Percentiles rank a stretch among this genome's conserved stretches.
phyloP scores from a whole-genome alignment of 2,888 invertebrate species.

The Rugalucina vietnamica region DNA sequence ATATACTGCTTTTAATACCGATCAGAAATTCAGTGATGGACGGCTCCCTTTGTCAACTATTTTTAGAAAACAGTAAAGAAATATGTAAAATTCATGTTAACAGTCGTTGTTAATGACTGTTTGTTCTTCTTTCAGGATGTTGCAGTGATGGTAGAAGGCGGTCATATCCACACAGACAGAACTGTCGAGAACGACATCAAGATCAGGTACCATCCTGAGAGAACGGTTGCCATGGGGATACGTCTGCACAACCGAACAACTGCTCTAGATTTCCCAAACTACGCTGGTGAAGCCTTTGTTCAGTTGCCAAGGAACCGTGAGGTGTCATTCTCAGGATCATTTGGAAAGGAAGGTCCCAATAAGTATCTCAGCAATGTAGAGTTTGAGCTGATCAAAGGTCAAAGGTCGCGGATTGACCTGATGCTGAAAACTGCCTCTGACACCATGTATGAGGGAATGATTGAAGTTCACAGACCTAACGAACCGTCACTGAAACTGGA shows the following conservation, averaged over 20 bases:
- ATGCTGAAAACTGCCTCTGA: slow-evolving; percentile 53
- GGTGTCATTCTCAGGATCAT: slow-evolving; percentile 54
- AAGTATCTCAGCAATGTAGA: slow-evolving; percentile 59
- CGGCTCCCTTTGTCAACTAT: no score
- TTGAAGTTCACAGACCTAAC: slow-evolving; percentile 47
- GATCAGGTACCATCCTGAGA: slow-evolving; percentile 63
- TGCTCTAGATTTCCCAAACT: slow-evolving; percentile 33
- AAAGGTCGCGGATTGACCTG: slow-evolving; percentile 49
- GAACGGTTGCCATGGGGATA: slow-evolving; percentile 44
- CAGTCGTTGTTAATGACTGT: no score
- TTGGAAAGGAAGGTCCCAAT: slow-evolving; percentile 52
- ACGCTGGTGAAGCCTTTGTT: slow-evolving; percentile 47
- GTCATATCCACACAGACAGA: slow-evolving; percentile 57
- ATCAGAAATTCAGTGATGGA: no score
- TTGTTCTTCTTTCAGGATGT: slow-evolving; percentile 58
- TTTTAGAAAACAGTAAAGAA: no score
- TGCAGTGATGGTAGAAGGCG: slow-evolving; percentile 58
- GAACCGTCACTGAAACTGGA: slow-evolving; percentile 38
- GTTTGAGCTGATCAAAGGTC: slow-evolving; percentile 59
- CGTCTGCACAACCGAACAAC: slow-evolving; percentile 51
- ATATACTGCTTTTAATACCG: no score
- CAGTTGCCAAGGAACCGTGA: slow-evolving; percentile 46
- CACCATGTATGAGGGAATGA: slow-evolving; percentile 48
- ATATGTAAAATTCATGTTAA: no score
- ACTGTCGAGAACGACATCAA: slow-evolving; percentile 49